phyloP scores from a whole-genome alignment of 2,797 vertebrate genomes.

The Sebastes taczanowskii region DNA sequence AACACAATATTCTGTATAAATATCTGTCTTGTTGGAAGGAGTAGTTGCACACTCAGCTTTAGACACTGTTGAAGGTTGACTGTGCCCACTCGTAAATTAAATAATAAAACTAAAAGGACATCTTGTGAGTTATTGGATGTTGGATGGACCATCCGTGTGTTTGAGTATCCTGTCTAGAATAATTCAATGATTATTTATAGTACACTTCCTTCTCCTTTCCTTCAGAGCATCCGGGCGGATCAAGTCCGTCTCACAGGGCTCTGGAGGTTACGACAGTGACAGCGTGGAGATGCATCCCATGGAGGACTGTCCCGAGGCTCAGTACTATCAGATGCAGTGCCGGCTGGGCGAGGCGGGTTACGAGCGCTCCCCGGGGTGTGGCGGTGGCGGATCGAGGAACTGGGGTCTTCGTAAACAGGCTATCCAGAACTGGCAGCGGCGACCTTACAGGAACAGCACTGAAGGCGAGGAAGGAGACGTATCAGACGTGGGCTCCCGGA shows the following conservation, averaged over 20 bases:
- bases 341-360: slow-evolving; percentile 81
- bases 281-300: slow-evolving; percentile 90
- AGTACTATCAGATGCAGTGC: slow-evolving; percentile 86
- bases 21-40: background rate
- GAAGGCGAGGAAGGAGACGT: slow-evolving; percentile 96
- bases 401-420: slow-evolving; percentile 95
- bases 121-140: background rate
- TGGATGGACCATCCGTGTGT: background rate
- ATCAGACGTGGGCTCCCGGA: slow-evolving; percentile 94
- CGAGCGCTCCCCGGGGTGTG: slow-evolving; percentile 82
- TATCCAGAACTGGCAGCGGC: slow-evolving; percentile 98
- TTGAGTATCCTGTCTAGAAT: background rate
- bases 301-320: slow-evolving; percentile 87
- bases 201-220: background rate
- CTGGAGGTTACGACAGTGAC: slow-evolving; percentile 95
- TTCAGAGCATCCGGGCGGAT: slow-evolving; percentile 89
- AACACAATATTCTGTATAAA: background rate
- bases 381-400: slow-evolving; percentile 80
- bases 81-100: background rate
- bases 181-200: background rate
- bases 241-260: slow-evolving; percentile 93
- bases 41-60: background rate
- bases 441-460: slow-evolving; percentile 96
- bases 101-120: too few species aligned
- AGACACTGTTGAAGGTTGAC: background rate